Percentiles rank a stretch among this genome's conserved stretches.
These are phyloP conservation scores for Microcebus ravelobensis DNA, from an alignment of 2,113 vertebrate species.

Conservation along the genomic window DNA sequence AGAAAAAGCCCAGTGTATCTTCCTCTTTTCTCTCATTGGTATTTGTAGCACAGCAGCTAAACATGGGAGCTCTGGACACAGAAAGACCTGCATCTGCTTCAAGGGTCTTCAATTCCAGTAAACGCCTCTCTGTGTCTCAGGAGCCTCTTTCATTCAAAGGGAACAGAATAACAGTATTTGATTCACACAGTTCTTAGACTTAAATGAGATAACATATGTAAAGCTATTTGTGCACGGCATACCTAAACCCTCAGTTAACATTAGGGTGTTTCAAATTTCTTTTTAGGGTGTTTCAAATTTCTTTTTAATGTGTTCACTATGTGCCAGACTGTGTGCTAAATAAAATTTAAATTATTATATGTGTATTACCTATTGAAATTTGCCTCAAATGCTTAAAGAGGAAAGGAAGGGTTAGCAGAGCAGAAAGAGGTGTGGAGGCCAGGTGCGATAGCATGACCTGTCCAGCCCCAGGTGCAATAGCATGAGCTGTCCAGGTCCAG, in stretches of 20 bases:
- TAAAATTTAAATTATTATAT: background rate
- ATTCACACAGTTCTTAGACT: background rate
- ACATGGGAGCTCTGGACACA: background rate
- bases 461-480: background rate
- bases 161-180: background rate
- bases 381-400: background rate
- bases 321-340: background rate
- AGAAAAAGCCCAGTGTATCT: background rate
- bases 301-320: background rate
- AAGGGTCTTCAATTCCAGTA: background rate
- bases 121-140: background rate
- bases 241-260: background rate
- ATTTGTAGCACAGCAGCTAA: background rate
- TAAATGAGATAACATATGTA: background rate
- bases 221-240: background rate
- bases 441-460: rapidly evolving
- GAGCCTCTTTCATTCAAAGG: background rate
- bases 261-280: background rate
- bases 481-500: too few species aligned
- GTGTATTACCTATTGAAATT: background rate
- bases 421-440: background rate
- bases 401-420: background rate
- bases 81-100: background rate
- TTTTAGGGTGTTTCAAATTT: background rate
- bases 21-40: background rate